A percentile compares a stretch with the other conserved stretches of the same genome.
Conservation (phyloP, 35 echinoderm and acorn worm genomes). For the Apostichopus parvimensis region DNA sequence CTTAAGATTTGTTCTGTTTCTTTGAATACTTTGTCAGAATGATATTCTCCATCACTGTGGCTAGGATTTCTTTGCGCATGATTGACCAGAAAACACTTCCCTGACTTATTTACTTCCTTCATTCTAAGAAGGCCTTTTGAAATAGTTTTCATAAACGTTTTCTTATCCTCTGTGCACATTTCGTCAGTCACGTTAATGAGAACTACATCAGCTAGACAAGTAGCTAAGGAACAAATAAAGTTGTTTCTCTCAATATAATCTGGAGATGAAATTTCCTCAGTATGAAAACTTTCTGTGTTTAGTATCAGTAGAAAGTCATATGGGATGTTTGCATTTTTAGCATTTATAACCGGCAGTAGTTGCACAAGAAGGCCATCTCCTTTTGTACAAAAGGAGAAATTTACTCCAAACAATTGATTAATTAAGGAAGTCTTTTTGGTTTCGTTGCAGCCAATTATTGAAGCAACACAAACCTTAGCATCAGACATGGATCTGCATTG, state of each 20-base stretch:
- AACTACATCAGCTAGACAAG: conserved; percentile 23
- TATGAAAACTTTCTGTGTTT: neutral
- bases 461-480: neutral
- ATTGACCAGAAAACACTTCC: conserved; percentile 31
- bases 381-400: neutral
- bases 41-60: neutral
- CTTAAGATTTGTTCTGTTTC: neutral
- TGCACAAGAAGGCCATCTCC: neutral
- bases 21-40: neutral
- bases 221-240: neutral
- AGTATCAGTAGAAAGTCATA: conserved; percentile 11
- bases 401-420: conserved; percentile 43
- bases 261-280: neutral
- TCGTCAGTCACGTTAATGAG: neutral
- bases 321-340: neutral
- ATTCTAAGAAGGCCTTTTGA: neutral
- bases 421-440: conserved; percentile 8
- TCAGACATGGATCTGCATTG: neutral
- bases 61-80: neutral
- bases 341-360: neutral
- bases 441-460: neutral
- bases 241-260: neutral
- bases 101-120: conserved; percentile 32
- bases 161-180: neutral
- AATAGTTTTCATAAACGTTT: neutral